phyloP scores from a whole-genome alignment of 53 echinoderm and acorn worm genomes.

The Henricia sp. region DNA sequence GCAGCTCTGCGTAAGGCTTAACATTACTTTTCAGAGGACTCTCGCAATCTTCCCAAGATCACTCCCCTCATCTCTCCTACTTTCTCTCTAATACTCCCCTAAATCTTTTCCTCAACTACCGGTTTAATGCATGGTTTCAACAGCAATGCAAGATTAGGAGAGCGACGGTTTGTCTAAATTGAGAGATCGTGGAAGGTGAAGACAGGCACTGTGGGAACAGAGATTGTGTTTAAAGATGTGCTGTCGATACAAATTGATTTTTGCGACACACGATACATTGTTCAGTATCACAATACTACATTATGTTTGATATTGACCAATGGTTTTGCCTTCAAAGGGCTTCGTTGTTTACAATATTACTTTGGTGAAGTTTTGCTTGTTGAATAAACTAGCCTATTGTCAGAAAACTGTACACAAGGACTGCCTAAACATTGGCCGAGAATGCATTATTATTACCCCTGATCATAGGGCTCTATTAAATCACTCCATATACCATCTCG shows the following conservation, averaged over 20 bases:
- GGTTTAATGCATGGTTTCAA: constrained; percentile 4
- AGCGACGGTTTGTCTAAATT: constrained; percentile 38
- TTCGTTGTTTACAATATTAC: too few relatives aligned
- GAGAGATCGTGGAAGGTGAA: constrained; percentile 36
- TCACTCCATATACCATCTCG: too few relatives aligned
- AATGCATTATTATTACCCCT: too few relatives aligned
- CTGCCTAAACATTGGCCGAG: too few relatives aligned
- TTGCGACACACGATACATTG: background rate
- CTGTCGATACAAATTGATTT: background rate
- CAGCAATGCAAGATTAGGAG: constrained; percentile 51
- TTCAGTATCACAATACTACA: too few relatives aligned
- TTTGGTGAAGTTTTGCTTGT: too few relatives aligned
- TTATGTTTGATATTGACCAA: too few relatives aligned
- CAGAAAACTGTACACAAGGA: too few relatives aligned
- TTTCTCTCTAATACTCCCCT: background rate
- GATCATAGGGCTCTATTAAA: too few relatives aligned
- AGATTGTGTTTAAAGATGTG: constrained; percentile 19
- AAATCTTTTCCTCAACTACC: constrained; percentile 17
- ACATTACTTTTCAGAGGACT: background rate
- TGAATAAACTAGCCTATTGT: too few relatives aligned
- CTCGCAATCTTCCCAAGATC: constrained; percentile 16
- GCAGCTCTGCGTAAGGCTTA: too few relatives aligned
- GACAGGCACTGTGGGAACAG: constrained; percentile 5
- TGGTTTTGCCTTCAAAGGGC: too few relatives aligned
- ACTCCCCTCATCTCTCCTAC: constrained; percentile 1